Evolutionary conservation across 2,888 invertebrate genomes (phyloP).

Genomic region (Erebia aethiops): DNA sequence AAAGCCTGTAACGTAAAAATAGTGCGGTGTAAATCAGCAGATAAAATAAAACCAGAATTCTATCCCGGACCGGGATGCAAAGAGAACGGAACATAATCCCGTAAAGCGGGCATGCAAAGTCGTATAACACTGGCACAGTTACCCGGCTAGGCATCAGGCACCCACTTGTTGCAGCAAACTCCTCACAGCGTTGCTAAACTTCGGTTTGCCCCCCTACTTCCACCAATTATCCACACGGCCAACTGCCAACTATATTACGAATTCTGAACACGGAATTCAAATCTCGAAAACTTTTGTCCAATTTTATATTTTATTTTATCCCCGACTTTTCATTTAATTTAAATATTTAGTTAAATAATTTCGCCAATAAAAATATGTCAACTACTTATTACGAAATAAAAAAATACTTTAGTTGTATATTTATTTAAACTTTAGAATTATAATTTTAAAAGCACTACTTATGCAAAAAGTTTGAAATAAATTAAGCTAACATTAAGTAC

Average conservation of each 20-base stretch:
- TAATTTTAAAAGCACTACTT: slow-evolving; percentile 28
- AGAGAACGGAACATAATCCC: slow-evolving; percentile 63
- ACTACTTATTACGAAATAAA: background rate
- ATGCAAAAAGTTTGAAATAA: slow-evolving; percentile 23
- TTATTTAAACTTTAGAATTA: background rate
- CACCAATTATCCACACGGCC: slow-evolving; percentile 42
- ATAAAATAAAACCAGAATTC: slow-evolving; percentile 56
- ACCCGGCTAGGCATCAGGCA: slow-evolving; percentile 77
- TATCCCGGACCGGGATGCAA: slow-evolving; percentile 48
- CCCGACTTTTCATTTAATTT: background rate
- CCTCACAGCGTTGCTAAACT: slow-evolving; percentile 59
- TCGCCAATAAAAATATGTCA: slow-evolving; percentile 7
- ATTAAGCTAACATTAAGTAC: slow-evolving; percentile 32
- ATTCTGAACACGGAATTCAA: slow-evolving; percentile 31
- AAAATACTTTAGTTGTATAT: background rate
- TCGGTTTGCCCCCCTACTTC: slow-evolving; percentile 54
- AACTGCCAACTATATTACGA: slow-evolving; percentile 29
- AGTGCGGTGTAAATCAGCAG: slow-evolving; percentile 47
- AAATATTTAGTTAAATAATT: background rate
- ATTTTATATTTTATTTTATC: background rate
- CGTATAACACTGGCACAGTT: slow-evolving; percentile 76
- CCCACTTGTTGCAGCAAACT: slow-evolving; percentile 79
- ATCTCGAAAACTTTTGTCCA: slow-evolving; percentile 20
- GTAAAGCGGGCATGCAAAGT: slow-evolving; percentile 76
- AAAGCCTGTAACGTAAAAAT: slow-evolving; percentile 41